A percentile compares a stretch with the other conserved stretches of the same genome.
These are phyloP conservation scores for Rousettus leschenaultii DNA, from an alignment of 2,113 vertebrate genomes.

Conservation along the genomic window DNA sequence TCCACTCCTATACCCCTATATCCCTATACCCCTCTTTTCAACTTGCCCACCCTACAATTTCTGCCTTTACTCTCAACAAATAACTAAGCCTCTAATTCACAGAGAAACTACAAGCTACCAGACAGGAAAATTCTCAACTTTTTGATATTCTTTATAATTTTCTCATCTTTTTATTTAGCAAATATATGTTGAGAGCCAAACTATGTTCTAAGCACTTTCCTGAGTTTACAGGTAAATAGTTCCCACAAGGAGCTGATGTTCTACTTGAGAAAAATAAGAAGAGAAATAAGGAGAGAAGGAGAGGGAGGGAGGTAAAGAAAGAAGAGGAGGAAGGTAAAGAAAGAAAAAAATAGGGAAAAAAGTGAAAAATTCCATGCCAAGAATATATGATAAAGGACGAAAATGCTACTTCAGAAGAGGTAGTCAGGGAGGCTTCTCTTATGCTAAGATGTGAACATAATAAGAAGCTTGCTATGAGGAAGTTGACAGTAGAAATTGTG, in stretches of 20 bases:
- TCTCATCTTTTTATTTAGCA: background rate
- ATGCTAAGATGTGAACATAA: background rate
- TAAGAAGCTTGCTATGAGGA: background rate
- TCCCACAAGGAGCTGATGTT: background rate
- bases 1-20: no score
- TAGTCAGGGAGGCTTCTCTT: background rate
- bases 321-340: background rate
- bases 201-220: background rate
- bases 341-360: no score
- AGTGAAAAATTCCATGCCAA: background rate
- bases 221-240: background rate
- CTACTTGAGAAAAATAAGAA: background rate
- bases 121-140: background rate
- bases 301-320: background rate
- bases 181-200: background rate
- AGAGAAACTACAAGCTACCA: background rate
- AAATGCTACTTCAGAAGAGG: background rate
- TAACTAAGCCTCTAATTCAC: background rate
- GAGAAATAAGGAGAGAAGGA: background rate
- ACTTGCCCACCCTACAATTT: background rate
- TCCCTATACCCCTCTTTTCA: background rate
- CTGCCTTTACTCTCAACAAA: background rate
- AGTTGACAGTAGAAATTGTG: background rate
- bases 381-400: background rate
- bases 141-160: background rate